Evolutionary conservation across 2,113 vertebrate genomes (phyloP).

Genomic region (Boulengeromyrus knoepffleri): DNA sequence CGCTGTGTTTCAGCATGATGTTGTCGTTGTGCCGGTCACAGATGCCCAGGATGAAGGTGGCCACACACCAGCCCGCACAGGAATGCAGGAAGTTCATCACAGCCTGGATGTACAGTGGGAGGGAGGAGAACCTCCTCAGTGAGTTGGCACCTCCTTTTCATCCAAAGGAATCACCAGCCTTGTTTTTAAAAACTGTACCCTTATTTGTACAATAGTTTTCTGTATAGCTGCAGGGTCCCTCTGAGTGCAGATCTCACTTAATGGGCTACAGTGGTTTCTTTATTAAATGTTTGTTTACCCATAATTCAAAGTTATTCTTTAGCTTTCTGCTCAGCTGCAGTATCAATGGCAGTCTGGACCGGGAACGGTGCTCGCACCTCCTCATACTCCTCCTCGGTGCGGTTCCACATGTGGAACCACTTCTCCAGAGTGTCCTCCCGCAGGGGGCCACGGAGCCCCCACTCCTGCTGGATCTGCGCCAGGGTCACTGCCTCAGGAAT

Average conservation of each 20-base stretch:
- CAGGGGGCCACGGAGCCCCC: constrained; percentile 78
- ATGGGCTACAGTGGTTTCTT: background rate
- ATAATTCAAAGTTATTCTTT: background rate
- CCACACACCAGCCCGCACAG: constrained; percentile 88
- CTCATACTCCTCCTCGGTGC: constrained; percentile 77
- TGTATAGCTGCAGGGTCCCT: background rate
- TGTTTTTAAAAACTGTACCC: background rate
- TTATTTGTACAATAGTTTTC: background rate
- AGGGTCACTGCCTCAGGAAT: constrained; percentile 86
- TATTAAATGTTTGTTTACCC: background rate
- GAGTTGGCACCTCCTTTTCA: too few species aligned
- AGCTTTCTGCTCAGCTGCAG: background rate
- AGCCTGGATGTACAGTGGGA: constrained; percentile 56
- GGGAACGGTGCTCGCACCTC: constrained; percentile 49
- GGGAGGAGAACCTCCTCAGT: background rate
- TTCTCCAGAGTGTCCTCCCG: constrained; percentile 84
- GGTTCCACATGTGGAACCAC: constrained; percentile 90
- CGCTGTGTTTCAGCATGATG: constrained; percentile 90
- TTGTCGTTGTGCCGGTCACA: constrained; percentile 96
- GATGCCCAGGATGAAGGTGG: constrained; percentile 90
- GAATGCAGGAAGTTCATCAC: constrained; percentile 95
- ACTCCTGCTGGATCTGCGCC: constrained; percentile 85
- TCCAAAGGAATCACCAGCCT: background rate
- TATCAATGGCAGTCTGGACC: background rate
- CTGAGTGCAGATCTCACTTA: background rate